Percentiles rank a stretch among this genome's conserved stretches.
Evolutionary conservation across 2,113 vertebrate genomes (phyloP).

Genomic region (Rhombomys opimus): DNA sequence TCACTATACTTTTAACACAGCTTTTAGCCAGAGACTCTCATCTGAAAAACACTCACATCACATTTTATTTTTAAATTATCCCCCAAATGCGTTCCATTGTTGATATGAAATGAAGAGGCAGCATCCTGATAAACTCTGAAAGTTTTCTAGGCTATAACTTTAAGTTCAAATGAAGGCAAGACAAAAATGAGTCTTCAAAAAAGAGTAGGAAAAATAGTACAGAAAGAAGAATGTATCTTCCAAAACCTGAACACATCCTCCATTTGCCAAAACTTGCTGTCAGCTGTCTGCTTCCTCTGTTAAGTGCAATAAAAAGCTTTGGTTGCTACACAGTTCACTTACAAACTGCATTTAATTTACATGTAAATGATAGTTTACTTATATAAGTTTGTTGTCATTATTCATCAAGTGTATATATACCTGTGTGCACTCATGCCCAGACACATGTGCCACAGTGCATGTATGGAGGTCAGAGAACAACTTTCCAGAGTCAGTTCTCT

Average conservation of each 20-base stretch:
- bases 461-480: not conserved
- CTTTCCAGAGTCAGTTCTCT: not conserved
- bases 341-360: conserved; percentile 41
- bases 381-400: conserved; percentile 52
- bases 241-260: conserved; percentile 10
- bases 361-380: conserved; percentile 52
- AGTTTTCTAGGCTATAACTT: conserved; percentile 10
- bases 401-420: not conserved
- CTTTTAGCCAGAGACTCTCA: conserved; percentile 25
- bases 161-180: conserved; percentile 33
- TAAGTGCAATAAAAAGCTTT: conserved; percentile 33
- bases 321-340: not conserved
- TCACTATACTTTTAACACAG: not conserved
- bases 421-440: not conserved
- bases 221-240: not conserved
- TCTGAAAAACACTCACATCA: not conserved
- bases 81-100: not conserved
- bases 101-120: conserved; percentile 26
- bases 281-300: not conserved
- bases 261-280: not conserved
- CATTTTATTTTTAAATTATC: not conserved
- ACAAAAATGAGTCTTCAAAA: conserved; percentile 24
- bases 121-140: not conserved
- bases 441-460: not conserved
- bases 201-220: not conserved